Evolutionary conservation across 2,797 vertebrate genomes (phyloP).

Genomic region (Tapera naevia): DNA sequence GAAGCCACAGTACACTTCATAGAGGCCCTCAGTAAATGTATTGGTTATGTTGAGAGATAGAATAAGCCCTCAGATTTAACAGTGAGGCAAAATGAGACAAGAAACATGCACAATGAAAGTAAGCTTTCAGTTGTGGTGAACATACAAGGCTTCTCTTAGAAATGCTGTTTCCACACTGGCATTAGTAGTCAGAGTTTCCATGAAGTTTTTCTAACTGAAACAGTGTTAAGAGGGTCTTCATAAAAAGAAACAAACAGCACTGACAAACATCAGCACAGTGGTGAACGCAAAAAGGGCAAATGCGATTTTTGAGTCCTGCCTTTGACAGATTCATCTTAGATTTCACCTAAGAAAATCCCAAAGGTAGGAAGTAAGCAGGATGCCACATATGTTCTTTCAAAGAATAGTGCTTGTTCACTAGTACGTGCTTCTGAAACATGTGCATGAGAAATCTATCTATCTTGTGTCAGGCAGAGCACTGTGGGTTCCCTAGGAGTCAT

Average conservation of each 20-base stretch:
- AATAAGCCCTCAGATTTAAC: background rate
- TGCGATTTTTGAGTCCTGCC: background rate
- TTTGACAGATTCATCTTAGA: background rate
- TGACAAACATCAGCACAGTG: background rate
- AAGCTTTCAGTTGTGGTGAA: background rate
- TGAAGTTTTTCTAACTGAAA: background rate
- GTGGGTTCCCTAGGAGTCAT: background rate
- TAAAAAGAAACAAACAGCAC: background rate
- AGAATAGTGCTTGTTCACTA: background rate
- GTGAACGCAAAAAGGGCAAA: background rate
- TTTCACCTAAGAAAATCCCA: background rate
- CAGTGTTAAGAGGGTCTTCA: background rate
- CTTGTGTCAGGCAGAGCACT: background rate
- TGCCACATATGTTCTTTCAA: background rate
- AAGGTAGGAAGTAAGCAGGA: background rate
- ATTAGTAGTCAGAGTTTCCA: background rate
- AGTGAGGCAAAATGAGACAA: background rate
- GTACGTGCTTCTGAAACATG: background rate
- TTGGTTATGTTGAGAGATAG: background rate
- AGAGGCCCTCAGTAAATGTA: background rate
- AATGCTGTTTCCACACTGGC: background rate
- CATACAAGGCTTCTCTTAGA: background rate
- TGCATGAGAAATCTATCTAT: background rate
- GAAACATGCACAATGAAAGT: background rate
- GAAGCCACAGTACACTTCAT: background rate